Conservation (phyloP, 1,140 invertebrate species). For the Parasteatoda tepidariorum region DNA sequence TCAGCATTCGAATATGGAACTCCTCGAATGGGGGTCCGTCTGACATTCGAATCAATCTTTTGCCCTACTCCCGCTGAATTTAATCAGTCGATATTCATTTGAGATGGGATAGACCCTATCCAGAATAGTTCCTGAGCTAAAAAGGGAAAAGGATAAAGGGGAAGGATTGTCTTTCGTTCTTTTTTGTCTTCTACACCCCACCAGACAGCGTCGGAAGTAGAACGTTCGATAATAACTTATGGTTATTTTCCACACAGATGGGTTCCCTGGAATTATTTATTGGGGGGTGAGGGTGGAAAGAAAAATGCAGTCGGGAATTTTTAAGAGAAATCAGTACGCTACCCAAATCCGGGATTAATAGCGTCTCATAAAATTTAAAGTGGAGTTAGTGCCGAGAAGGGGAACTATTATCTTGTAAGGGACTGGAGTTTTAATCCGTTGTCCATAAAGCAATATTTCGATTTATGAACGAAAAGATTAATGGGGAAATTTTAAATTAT, state of each 20-base stretch:
- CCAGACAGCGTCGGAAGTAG: background rate
- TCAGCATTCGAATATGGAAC: too few relatives aligned
- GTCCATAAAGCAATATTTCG: background rate
- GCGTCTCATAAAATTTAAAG: background rate
- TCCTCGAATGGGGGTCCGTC: background rate
- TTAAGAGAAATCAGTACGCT: background rate
- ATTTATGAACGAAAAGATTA: background rate
- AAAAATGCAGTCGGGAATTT: background rate
- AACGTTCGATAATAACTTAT: background rate
- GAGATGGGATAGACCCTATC: background rate
- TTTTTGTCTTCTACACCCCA: too few relatives aligned
- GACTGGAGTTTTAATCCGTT: background rate
- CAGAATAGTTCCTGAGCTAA: background rate
- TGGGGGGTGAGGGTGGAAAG: background rate
- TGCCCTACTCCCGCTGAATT: background rate
- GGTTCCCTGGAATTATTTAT: background rate
- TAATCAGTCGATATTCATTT: background rate
- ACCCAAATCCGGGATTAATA: background rate
- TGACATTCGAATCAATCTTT: background rate
- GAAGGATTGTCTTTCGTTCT: too few relatives aligned
- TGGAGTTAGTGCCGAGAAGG: background rate
- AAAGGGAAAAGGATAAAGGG: too few relatives aligned
- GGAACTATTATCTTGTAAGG: background rate
- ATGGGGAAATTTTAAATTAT: background rate
- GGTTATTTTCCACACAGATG: background rate